Percentiles rank a stretch among this genome's conserved stretches.
phyloP scores from a whole-genome alignment of 64 coral and sea anemone genomes.

The Montipora sp. region DNA sequence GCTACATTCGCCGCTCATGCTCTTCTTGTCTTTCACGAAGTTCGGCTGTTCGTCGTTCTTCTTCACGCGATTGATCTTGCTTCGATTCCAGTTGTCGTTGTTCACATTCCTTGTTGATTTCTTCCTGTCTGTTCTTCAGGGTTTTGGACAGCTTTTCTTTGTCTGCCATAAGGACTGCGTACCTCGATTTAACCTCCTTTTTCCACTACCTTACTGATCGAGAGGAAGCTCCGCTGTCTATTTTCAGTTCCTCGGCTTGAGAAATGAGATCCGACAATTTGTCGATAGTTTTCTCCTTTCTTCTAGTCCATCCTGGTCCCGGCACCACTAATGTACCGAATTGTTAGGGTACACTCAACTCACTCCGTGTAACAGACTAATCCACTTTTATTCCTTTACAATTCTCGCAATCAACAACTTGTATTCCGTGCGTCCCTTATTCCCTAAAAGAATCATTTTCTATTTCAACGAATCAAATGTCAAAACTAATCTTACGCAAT shows the following conservation, averaged over 20 bases:
- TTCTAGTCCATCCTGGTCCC: neutral
- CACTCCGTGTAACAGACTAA: too few species aligned
- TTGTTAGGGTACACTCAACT: too few species aligned
- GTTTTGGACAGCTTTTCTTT: slow-evolving; percentile 45
- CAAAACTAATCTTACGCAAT: too few species aligned
- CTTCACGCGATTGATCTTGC: slow-evolving; percentile 7
- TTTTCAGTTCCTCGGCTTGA: slow-evolving; percentile 44
- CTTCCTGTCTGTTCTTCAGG: too few species aligned
- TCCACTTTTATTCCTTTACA: too few species aligned
- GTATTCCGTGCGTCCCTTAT: too few species aligned
- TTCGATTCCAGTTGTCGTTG: neutral
- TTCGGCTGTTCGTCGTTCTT: slow-evolving; percentile 3
- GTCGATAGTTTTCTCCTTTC: slow-evolving; percentile 44
- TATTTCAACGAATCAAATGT: too few species aligned
- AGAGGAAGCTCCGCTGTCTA: slow-evolving; percentile 57
- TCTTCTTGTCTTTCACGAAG: neutral
- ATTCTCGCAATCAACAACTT: too few species aligned
- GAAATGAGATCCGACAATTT: too few species aligned
- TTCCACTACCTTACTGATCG: neutral
- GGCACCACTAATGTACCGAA: too few species aligned
- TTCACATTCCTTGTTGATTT: neutral
- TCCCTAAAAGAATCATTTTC: too few species aligned
- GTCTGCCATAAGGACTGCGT: neutral
- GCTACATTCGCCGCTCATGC: slow-evolving; percentile 1
- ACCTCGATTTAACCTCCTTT: slow-evolving; percentile 45